Conservation (phyloP, 2,888 invertebrate species). For the Limnephilus lunatus region DNA sequence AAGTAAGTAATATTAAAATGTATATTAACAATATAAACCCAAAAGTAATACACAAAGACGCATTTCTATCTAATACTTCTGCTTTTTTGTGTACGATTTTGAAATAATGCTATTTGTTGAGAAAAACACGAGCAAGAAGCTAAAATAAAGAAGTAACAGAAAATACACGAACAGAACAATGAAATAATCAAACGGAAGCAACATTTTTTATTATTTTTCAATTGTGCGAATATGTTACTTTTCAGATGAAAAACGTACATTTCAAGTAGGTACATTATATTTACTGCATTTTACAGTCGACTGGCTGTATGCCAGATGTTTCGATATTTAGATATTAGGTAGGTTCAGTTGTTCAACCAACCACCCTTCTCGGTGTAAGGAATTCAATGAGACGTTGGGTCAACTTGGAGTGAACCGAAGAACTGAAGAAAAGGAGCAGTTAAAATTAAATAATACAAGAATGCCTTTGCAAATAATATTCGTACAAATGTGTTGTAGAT, state of each 20-base stretch:
- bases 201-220: background rate
- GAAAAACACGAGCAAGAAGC: background rate
- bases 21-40: too few relatives aligned
- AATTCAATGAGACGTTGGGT: background rate
- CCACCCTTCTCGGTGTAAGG: background rate
- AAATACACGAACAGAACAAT: background rate
- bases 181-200: background rate
- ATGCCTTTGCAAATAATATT: background rate
- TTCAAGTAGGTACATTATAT: background rate
- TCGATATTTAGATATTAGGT: constrained; percentile 62
- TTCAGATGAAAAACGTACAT: background rate
- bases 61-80: too few relatives aligned
- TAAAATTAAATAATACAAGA: background rate
- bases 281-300: constrained; percentile 10
- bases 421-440: background rate
- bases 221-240: background rate
- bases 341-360: background rate
- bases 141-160: background rate
- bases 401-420: background rate
- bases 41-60: too few relatives aligned
- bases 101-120: too few relatives aligned
- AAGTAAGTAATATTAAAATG: too few relatives aligned
- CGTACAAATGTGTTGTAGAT: background rate
- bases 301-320: constrained; percentile 60
- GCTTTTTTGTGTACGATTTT: too few relatives aligned